phyloP scores from a whole-genome alignment of 2,797 vertebrate genomes.

The Limosa lapponica region DNA sequence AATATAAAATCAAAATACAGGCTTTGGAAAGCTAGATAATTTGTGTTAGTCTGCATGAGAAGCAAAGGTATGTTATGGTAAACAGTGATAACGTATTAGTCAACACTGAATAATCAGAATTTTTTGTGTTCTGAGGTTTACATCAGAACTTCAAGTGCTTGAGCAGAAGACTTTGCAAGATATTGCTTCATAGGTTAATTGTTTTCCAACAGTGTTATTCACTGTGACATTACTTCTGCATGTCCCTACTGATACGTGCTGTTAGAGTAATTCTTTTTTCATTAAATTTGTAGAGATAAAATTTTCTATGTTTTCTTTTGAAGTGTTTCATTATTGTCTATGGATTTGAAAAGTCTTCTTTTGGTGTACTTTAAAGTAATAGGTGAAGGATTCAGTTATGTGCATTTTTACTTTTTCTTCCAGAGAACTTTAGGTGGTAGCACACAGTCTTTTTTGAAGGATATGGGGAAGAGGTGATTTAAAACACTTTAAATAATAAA shows the following conservation, averaged over 20 bases:
- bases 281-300: not conserved
- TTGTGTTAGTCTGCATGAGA: slow-evolving; percentile 10
- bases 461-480: not conserved
- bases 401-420: not conserved
- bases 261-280: not conserved
- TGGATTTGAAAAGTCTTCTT: not conserved
- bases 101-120: slow-evolving; percentile 17
- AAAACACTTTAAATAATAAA: not conserved
- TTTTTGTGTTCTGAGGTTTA: slow-evolving; percentile 21
- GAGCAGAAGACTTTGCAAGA: not conserved
- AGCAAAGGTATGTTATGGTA: not conserved
- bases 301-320: not conserved
- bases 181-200: not conserved
- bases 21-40: slow-evolving; percentile 31
- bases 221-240: not conserved
- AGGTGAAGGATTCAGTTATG: not conserved
- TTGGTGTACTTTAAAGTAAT: not conserved
- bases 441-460: not conserved
- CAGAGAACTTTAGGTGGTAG: not conserved
- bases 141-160: not conserved
- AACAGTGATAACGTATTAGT: slow-evolving; percentile 8
- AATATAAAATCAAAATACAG: slow-evolving; percentile 58
- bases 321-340: not conserved
- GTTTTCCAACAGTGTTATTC: not conserved
- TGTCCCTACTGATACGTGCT: not conserved